Evolutionary conservation across 1,140 invertebrate species (phyloP), one percentile per base, ranked within the genome.

Genomic region (Trichonephila clavipes): DNA sequence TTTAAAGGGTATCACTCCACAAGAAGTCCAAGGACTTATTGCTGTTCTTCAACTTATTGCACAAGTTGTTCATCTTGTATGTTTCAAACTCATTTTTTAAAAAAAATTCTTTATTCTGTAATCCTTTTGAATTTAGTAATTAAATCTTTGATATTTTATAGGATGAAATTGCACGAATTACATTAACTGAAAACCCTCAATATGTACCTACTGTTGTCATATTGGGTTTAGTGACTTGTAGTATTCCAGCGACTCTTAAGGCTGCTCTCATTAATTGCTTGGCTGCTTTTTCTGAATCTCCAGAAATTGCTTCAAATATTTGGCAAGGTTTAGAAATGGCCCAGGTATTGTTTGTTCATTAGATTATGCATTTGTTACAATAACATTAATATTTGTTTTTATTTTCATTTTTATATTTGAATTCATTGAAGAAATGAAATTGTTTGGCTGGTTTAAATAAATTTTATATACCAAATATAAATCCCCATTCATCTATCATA

Each of bases 261-360:
- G 97, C 98, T 1, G 97, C 98, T 95, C 96, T 99, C 40, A 96
- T 98, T 0, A 95, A 96, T 64, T 97, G 98, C 0, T 96, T 99
- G 34, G 97, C 97, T 1, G 97, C 98, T 1, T 96, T 99, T 82
- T 97, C 97, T 16, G 97, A 97, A 95, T 97, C 97, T 0, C 96
- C 97, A 34, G 97, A 97, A 94, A 98, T 98, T 12, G 96, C 97
- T 6, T 97, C 97, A 58, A 97, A 98, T 64, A 94, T 96, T 2
- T 99, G 98, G 98, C 97, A 98, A 94, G 97, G 97, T 91, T 96
- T 99, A 64, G 98, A 99, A 96, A 97, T 97, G 10, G 98, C 98
- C 1, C 98, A 98, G 95, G 97, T 99, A 72, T 34, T 34, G 8
- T 24, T 72, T 72, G 28, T 18, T 77, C n/a, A 34, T 77, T 34